Base-by-base conservation (phyloP, 2,888 invertebrate genomes). In the Drosophila barbarae region DNA sequence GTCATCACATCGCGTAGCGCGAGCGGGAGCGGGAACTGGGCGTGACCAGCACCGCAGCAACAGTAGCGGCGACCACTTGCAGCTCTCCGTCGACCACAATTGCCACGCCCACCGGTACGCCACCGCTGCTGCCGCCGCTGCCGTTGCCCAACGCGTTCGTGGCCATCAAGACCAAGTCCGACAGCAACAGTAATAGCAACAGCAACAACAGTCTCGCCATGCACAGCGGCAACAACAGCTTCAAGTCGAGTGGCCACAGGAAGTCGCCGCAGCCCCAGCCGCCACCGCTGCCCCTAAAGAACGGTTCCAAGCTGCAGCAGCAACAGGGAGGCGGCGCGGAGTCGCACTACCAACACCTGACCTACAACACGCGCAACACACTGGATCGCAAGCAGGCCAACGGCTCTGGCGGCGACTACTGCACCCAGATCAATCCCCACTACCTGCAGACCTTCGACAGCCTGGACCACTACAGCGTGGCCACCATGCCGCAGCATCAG, bases 1-100 rank as follows among this genome's bases (percentile, higher is more conserved):
- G 88, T 80, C 89, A 90, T 87, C 89, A 89, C 82, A 88, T 87
- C 86, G 89, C 89, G 89, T 90, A 90, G 90, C 90, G 88, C 88
- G 89, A 89, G 82, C 87, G 88, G 80, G 85, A 89, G 82, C 86
- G 88, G 80, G 85, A 89, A 83, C 86, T 88, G 78, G 85, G 69
- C 54, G 83, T 76, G 80, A 76, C 60, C 69, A 77, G 65, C 74
- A 55, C 54, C 77, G 81, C 82, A 46, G 39, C 79, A 38, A 72
- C 69, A 61, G 38, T 53, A 75, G 64, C 69, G 75, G 52, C 77
- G 72, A 76, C 84, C 76, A 66, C 71, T 39, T 67, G 73, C 55
- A 74, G 74, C 59, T 72, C 74, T 74, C 73, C 85, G 68, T 75
- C 79, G 69, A 80, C 77, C 56, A 77, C 71, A 51, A 71, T 73